Conservation (phyloP, 2,797 vertebrate genomes). For the Bradypodion ventrale region DNA sequence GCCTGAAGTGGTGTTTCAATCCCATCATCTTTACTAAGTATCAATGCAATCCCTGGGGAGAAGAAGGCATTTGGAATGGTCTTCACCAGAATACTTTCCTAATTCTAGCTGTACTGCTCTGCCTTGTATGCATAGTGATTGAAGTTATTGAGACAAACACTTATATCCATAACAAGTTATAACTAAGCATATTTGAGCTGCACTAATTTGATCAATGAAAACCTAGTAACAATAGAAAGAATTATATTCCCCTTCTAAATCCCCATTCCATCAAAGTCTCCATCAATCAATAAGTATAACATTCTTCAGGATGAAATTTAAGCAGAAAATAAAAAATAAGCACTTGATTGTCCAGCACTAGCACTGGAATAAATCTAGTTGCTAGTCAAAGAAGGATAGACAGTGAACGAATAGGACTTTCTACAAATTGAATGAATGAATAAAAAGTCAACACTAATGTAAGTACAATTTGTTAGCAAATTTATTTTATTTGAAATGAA, state of each 20-base stretch:
- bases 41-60: conserved; percentile 62
- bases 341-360: not conserved
- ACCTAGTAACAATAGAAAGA: not conserved
- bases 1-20: conserved; percentile 62
- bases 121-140: conserved; percentile 30
- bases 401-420: too few species aligned
- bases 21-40: conserved; percentile 68
- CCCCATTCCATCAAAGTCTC: not conserved
- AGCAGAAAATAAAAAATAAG: not conserved
- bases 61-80: conserved; percentile 56
- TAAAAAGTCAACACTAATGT: too few species aligned
- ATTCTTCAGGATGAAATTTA: not conserved
- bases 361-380: too few species aligned
- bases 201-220: not conserved
- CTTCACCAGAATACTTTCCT: conserved; percentile 60
- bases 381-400: too few species aligned
- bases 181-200: not conserved
- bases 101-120: conserved; percentile 37
- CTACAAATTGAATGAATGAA: too few species aligned
- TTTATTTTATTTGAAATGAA: too few species aligned
- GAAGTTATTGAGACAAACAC: conserved; percentile 22
- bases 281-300: not conserved
- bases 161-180: conserved; percentile 22
- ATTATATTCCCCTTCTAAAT: not conserved
- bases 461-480: too few species aligned